Conservation (phyloP, 2,888 invertebrate species). For the Alentia gelatinosa region DNA sequence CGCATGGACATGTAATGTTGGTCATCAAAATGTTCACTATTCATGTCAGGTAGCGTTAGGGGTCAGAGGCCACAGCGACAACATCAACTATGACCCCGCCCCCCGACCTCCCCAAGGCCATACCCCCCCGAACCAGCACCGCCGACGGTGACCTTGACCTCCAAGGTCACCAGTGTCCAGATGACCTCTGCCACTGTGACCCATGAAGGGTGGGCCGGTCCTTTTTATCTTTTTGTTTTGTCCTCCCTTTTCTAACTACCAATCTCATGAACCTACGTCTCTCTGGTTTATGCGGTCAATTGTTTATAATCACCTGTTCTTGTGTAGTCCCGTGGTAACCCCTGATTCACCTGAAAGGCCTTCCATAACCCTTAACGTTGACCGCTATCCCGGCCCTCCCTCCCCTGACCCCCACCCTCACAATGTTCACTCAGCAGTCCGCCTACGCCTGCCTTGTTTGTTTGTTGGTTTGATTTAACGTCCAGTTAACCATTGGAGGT, state of each 20-base stretch:
- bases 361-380: neutral
- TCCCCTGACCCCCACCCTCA: too few species aligned
- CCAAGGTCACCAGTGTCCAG: neutral
- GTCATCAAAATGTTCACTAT: neutral
- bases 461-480: too few species aligned
- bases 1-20: neutral
- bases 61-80: neutral
- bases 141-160: too few species aligned
- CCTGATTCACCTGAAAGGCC: neutral
- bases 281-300: neutral
- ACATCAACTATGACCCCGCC: neutral
- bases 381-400: neutral
- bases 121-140: too few species aligned
- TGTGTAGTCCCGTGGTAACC: neutral
- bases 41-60: constrained; percentile 16
- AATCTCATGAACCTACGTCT: neutral
- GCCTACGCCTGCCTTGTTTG: too few species aligned
- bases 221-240: neutral
- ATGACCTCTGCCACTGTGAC: neutral
- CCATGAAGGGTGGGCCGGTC: neutral
- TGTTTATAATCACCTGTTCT: neutral
- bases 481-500: too few species aligned
- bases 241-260: neutral
- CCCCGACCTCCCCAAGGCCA: neutral
- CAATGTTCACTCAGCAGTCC: too few species aligned